Base-by-base conservation (phyloP, 2,888 invertebrate species). In the Tholera decimalis region DNA sequence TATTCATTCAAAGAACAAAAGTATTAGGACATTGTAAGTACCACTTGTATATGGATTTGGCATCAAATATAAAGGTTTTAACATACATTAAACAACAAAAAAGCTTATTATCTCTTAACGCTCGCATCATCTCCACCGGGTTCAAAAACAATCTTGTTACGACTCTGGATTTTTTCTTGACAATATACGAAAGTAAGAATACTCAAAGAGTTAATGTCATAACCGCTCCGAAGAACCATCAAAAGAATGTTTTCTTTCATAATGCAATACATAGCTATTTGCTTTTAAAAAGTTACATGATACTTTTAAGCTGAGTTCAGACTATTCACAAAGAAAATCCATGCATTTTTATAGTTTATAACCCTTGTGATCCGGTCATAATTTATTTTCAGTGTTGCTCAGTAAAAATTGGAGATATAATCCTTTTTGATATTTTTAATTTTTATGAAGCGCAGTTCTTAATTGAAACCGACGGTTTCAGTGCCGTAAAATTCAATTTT, bases 401-500 rank as follows among this genome's bases (percentile, higher is more conserved):
- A 65, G 66, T 73, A 77, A 68, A 77, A 65, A 68, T 68, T 57
- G 50, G 35, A 67, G 39, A 47, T 50, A 33, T 67, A 65, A 77
- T 77, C 65, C 65, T 77, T 77, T 72, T 56, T 53, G 73, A 77
- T 58, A 76, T 56, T 71, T 71, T 73, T 50, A 2, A 39, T 63
- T 68, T 77, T 74, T 60, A 57, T 50, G 26, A n/a, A 47, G 35
- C 39, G 0, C 24, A 35, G 39, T 54, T 70, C 35, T 54, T 79
- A 80, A 77, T 80, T 65, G 61, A 70, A 70, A 64, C 50, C 41
- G 73, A 67, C 77, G 11, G 77, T 67, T 77, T 69, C 53, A 57
- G 57, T 50, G 57, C 24, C 54, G 37, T 67, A 50, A 73, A 74
- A 79, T 70, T 64, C 54, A 70, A 70, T 59, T 49, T 55, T 62